A percentile compares a stretch with the other conserved stretches of the same genome.
Conservation (phyloP, 2,113 vertebrate species). For the Dipodomys ordii region DNA sequence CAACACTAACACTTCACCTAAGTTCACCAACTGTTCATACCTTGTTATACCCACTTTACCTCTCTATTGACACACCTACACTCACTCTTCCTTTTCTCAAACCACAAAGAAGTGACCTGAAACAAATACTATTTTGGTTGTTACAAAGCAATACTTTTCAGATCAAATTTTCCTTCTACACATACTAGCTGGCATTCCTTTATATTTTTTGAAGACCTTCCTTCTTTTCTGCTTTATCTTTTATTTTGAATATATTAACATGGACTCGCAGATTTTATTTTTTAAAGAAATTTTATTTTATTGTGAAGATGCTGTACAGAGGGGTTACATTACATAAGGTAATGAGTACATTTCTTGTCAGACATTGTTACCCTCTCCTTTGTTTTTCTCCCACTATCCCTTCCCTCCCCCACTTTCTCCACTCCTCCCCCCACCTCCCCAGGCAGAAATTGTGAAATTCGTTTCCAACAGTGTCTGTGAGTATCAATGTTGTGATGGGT, state of each 20-base stretch:
- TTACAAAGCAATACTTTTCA: slow-evolving; percentile 7
- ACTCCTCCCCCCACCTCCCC: too few species aligned
- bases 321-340: too few species aligned
- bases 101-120: neutral
- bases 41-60: neutral
- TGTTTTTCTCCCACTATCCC: too few species aligned
- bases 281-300: too few species aligned
- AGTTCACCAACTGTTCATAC: neutral
- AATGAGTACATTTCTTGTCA: too few species aligned
- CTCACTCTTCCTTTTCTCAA: neutral
- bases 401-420: too few species aligned
- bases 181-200: neutral
- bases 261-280: neutral
- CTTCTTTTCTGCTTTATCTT: neutral
- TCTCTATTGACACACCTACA: neutral
- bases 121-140: neutral
- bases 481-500: too few species aligned
- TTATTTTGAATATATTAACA: slow-evolving; percentile 4
- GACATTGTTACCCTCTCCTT: too few species aligned
- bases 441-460: too few species aligned
- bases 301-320: too few species aligned
- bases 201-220: neutral
- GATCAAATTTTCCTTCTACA: neutral
- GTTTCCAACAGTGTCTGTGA: too few species aligned
- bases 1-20: neutral